Evolutionary conservation across 2,113 vertebrate genomes (phyloP).

Genomic region (Hippocampus barbouri): DNA sequence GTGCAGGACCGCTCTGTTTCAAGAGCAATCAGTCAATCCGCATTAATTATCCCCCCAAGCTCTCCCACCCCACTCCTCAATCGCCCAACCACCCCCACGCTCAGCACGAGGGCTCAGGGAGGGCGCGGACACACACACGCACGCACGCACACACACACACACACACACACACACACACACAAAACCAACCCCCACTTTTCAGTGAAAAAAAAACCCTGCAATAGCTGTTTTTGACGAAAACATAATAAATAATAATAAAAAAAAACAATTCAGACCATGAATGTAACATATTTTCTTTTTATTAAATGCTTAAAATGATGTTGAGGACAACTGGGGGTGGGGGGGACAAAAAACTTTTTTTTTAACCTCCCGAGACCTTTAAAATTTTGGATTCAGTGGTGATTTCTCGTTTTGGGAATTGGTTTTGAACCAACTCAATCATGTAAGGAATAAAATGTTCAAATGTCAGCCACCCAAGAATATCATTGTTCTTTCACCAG

Average conservation of each 20-base stretch:
- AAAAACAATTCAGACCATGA: constrained; percentile 70
- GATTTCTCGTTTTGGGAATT: neutral
- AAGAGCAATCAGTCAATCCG: constrained; percentile 84
- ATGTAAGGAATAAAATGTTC: neutral
- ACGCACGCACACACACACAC: constrained; percentile 51
- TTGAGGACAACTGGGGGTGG: neutral
- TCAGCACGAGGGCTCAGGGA: constrained; percentile 55
- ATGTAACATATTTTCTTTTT: constrained; percentile 72
- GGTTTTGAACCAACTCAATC: neutral
- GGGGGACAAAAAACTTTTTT: neutral
- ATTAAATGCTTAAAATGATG: constrained; percentile 20
- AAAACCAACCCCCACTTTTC: constrained; percentile 62
- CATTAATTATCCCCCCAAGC: constrained; percentile 77
- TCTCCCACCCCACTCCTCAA: constrained; percentile 1
- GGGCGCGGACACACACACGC: constrained; percentile 29
- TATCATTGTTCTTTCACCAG: neutral
- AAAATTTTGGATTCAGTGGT: neutral
- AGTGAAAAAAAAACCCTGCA: constrained; percentile 68
- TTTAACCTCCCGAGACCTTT: neutral
- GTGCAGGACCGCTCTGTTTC: constrained; percentile 79
- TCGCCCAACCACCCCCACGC: neutral
- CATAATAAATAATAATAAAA: constrained; percentile 19
- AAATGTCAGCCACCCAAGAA: neutral
- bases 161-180: constrained; percentile 38
- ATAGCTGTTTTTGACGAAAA: constrained; percentile 7